Evolutionary conservation across 2,888 invertebrate species (phyloP).

Genomic region (Patella ulyssiponensis): DNA sequence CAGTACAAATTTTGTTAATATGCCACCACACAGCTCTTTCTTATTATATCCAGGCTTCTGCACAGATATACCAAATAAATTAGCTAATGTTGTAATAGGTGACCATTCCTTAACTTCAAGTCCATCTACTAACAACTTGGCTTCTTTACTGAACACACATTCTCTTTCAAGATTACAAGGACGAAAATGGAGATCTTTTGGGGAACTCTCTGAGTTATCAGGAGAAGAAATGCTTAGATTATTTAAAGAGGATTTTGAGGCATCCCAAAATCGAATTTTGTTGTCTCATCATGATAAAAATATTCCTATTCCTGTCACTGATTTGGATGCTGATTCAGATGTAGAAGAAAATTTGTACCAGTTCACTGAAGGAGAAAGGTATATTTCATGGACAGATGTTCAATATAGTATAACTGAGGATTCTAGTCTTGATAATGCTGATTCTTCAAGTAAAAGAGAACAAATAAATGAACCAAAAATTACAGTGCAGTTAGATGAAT

Average conservation of each 20-base stretch:
- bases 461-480: too few species aligned
- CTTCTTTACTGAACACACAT: neutral
- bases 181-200: conserved; percentile 30
- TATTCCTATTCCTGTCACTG: neutral
- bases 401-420: neutral
- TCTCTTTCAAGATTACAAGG: conserved; percentile 24
- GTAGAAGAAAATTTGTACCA: neutral
- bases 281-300: neutral
- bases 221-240: conserved; percentile 8
- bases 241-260: conserved; percentile 13
- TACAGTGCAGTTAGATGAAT: neutral
- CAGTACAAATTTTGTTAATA: neutral
- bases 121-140: conserved; percentile 3
- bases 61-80: neutral
- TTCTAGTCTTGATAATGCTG: neutral
- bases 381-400: neutral
- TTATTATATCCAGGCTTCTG: neutral
- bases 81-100: neutral
- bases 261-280: neutral
- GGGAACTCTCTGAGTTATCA: conserved; percentile 25
- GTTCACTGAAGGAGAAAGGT: neutral
- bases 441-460: neutral
- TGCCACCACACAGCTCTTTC: neutral
- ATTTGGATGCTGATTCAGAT: neutral
- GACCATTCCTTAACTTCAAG: neutral